These are phyloP conservation scores for Dryocosmus kuriphilus DNA, from an alignment of 2,888 invertebrate species.

Conservation along the genomic window DNA sequence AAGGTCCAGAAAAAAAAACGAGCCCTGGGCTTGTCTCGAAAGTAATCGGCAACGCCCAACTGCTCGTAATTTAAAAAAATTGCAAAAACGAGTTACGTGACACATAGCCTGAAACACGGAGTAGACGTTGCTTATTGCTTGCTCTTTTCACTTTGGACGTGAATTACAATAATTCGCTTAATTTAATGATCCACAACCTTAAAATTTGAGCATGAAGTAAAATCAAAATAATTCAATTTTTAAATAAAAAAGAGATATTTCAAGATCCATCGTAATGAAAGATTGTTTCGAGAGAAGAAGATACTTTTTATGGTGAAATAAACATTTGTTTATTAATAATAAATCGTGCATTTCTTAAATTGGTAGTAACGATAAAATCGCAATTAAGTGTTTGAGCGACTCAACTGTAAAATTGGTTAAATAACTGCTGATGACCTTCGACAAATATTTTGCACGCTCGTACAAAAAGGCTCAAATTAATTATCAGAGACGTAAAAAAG, in stretches of 20 bases:
- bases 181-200: constrained; percentile 11
- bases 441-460: constrained; percentile 7
- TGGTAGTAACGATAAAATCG: constrained; percentile 15
- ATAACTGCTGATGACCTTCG: constrained; percentile 25
- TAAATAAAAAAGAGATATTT: background rate
- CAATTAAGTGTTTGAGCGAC: background rate
- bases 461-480: constrained; percentile 9
- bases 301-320: background rate
- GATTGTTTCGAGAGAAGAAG: background rate
- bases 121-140: constrained; percentile 18
- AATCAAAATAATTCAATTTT: constrained; percentile 20
- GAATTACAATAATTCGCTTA: constrained; percentile 26
- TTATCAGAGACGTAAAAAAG: background rate
- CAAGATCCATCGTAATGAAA: background rate
- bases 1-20: constrained; percentile 4
- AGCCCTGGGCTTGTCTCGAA: constrained; percentile 13
- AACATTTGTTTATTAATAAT: background rate
- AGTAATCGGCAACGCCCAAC: constrained; percentile 34
- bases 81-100: constrained; percentile 31
- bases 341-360: background rate
- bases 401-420: constrained; percentile 10
- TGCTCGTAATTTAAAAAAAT: constrained; percentile 23
- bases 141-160: background rate
- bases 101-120: constrained; percentile 19
- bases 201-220: background rate